These are phyloP conservation scores for Erythrolamprus reginae DNA, from an alignment of 2,113 vertebrate genomes.

Conservation along the genomic window DNA sequence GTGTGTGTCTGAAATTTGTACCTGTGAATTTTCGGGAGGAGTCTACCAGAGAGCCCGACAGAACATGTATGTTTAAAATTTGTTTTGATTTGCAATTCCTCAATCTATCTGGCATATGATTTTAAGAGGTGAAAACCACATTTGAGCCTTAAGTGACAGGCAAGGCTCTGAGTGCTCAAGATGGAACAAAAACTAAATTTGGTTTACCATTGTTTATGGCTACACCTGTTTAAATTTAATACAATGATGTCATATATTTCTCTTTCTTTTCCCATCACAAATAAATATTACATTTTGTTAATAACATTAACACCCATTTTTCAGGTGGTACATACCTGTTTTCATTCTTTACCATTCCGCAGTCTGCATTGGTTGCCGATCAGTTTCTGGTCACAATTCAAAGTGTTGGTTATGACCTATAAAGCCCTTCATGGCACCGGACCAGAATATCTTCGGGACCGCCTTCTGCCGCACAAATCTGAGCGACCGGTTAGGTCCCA, in stretches of 20 bases:
- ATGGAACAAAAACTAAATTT: neutral
- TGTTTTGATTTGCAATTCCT: neutral
- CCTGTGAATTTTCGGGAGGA: too few species aligned
- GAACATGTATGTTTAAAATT: neutral
- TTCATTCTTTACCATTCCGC: neutral
- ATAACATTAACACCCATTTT: neutral
- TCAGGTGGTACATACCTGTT: neutral
- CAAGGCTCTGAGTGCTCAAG: neutral
- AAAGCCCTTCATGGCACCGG: too few species aligned
- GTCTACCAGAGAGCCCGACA: too few species aligned
- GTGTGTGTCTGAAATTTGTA: too few species aligned
- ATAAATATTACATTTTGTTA: neutral
- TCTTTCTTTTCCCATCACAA: neutral
- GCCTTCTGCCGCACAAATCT: too few species aligned
- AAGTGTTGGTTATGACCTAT: too few species aligned
- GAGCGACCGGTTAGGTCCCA: too few species aligned
- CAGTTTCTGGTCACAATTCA: too few species aligned
- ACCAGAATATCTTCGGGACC: too few species aligned
- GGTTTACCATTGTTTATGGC: neutral
- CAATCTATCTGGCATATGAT: neutral
- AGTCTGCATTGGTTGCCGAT: too few species aligned
- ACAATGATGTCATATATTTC: neutral
- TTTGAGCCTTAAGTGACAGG: neutral
- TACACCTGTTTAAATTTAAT: neutral
- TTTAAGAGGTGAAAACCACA: neutral